Conservation (phyloP, 2,113 vertebrate genomes). For the Garra rufa region DNA sequence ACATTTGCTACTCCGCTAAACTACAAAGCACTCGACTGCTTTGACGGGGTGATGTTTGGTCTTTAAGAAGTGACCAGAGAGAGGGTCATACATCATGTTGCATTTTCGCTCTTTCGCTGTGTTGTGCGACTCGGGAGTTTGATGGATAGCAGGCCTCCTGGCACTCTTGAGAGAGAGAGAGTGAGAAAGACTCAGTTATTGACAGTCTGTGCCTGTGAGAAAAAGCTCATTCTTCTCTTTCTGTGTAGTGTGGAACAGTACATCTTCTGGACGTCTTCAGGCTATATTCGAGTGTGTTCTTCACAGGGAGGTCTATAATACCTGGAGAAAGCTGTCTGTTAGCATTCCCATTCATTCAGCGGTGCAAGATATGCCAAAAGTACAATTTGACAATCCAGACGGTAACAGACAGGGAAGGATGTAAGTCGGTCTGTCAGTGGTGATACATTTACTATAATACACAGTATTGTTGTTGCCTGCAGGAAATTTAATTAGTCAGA, state of each 20-base stretch:
- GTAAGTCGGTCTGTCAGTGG: neutral
- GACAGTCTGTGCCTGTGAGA: conserved; percentile 18
- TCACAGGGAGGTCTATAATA: conserved; percentile 2
- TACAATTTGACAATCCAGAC: neutral
- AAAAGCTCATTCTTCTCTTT: conserved; percentile 37
- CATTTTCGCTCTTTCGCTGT: conserved; percentile 37
- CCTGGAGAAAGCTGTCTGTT: neutral
- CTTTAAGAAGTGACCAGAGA: conserved; percentile 65
- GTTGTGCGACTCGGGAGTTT: conserved; percentile 64
- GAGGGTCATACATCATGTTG: conserved; percentile 70
- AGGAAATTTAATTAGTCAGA: no score
- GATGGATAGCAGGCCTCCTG: conserved; percentile 71
- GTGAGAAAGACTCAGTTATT: conserved; percentile 16
- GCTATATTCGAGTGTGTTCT: conserved; percentile 1
- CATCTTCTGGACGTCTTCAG: conserved; percentile 11
- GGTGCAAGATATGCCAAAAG: neutral
- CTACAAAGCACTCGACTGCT: neutral
- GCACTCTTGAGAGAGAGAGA: conserved; percentile 23
- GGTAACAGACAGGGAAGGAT: neutral
- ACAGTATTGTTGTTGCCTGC: neutral
- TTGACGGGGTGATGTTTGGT: conserved; percentile 38
- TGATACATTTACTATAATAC: neutral
- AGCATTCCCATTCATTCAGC: neutral
- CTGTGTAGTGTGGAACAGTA: conserved; percentile 36
- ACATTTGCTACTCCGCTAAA: conserved; percentile 8